Percentiles rank a stretch among this genome's conserved stretches.
Conservation (phyloP, 2,888 invertebrate species). For the Aphidius colemani region DNA sequence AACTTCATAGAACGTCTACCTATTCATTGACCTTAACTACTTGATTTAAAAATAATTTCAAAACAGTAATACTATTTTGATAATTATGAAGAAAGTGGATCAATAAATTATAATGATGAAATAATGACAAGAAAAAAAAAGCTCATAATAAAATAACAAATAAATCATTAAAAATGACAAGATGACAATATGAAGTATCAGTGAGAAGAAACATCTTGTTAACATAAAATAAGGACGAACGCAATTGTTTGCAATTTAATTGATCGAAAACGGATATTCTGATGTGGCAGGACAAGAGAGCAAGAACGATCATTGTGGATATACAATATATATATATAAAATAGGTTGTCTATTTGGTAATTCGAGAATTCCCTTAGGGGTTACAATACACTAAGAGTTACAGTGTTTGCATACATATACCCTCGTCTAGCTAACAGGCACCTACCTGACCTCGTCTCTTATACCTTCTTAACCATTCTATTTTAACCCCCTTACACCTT, state of each 20-base stretch:
- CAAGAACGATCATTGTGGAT: slow-evolving; percentile 14
- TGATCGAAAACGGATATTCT: slow-evolving; percentile 19
- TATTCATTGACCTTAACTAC: slow-evolving; percentile 32
- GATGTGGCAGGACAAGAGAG: slow-evolving; percentile 13
- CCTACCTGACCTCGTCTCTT: slow-evolving; percentile 42
- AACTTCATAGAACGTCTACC: slow-evolving; percentile 27
- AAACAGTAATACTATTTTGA: too few relatives aligned
- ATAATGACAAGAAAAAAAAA: too few relatives aligned
- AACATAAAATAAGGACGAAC: slow-evolving; percentile 3
- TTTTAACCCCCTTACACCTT: slow-evolving; percentile 3
- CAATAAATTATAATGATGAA: too few relatives aligned
- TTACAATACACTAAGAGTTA: slow-evolving; percentile 42
- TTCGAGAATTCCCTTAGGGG: slow-evolving; percentile 48
- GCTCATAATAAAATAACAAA: too few relatives aligned
- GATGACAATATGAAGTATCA: too few relatives aligned
- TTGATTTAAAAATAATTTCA: slow-evolving; percentile 1
- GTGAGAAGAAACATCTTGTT: too few relatives aligned
- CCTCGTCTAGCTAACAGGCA: slow-evolving; percentile 50
- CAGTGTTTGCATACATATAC: slow-evolving; percentile 53
- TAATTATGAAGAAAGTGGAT: too few relatives aligned
- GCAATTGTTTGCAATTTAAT: slow-evolving; percentile 18
- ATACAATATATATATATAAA: slow-evolving; percentile 30
- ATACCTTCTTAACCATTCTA: slow-evolving; percentile 1
- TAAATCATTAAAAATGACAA: too few relatives aligned
- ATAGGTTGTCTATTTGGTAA: slow-evolving; percentile 42